These are phyloP conservation scores for Pteropus alecto DNA, from an alignment of 2,113 vertebrate genomes.

Conservation along the genomic window DNA sequence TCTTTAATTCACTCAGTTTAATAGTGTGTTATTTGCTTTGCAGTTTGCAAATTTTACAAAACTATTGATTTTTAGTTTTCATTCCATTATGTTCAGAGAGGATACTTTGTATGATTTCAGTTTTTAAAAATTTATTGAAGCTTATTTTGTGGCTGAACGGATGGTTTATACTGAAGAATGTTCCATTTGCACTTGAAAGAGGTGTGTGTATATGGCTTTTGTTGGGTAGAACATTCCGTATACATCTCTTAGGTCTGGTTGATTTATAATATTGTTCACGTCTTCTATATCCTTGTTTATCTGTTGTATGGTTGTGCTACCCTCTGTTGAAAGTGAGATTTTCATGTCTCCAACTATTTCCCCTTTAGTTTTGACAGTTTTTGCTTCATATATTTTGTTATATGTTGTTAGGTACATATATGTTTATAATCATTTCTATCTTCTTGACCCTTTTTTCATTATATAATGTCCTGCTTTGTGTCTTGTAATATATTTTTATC, in stretches of 20 bases:
- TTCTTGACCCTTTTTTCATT: not conserved
- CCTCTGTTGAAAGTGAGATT: not conserved
- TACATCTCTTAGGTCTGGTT: not conserved
- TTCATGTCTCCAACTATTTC: not conserved
- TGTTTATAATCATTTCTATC: not conserved
- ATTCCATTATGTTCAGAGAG: slow-evolving; percentile 6
- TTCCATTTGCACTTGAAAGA: not conserved
- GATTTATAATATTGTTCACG: not conserved
- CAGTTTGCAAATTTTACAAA: not conserved
- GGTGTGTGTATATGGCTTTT: not conserved
- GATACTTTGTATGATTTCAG: not conserved
- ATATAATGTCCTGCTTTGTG: not conserved
- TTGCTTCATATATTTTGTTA: not conserved
- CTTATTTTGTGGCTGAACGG: not conserved
- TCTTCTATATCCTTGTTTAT: not conserved
- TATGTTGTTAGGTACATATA: not conserved
- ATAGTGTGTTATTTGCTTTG: not conserved
- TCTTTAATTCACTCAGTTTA: not conserved
- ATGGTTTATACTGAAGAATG: not conserved
- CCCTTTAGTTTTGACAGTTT: not conserved
- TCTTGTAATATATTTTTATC: not conserved
- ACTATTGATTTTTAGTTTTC: slow-evolving; percentile 27
- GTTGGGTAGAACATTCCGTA: not conserved
- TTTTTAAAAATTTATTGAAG: not conserved
- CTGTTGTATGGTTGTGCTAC: not conserved